These are phyloP conservation scores for Dolichallabes microphthalmus DNA, from an alignment of 2,113 vertebrate species.

Conservation along the genomic window DNA sequence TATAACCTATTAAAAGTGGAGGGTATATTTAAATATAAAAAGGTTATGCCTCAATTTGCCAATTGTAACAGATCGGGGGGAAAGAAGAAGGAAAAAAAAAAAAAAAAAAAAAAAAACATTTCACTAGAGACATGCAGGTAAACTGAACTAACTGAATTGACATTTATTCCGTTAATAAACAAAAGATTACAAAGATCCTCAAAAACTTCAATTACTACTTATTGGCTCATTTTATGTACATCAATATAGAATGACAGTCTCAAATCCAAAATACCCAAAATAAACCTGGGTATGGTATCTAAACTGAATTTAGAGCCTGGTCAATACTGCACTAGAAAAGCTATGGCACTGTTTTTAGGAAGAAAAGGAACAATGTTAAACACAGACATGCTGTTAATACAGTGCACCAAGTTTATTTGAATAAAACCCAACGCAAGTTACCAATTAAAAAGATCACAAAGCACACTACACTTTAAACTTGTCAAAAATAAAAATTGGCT, in stretches of 20 bases:
- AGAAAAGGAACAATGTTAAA: not conserved
- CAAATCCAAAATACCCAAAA: not conserved
- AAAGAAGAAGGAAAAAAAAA: no score
- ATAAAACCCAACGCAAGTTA: conserved; percentile 59
- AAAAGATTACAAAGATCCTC: no score
- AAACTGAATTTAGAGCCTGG: not conserved
- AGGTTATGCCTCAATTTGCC: no score
- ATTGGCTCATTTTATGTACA: no score
- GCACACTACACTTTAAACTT: conserved; percentile 58
- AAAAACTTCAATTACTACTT: no score
- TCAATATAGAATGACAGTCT: not conserved
- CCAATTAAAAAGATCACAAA: conserved; percentile 51
- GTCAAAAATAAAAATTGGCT: conserved; percentile 64
- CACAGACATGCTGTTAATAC: not conserved
- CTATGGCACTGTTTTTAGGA: not conserved
- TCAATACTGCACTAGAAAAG: not conserved
- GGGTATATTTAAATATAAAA: no score
- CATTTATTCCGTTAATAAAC: no score
- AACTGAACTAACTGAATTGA: no score
- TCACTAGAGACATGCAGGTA: no score
- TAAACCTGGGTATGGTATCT: not conserved
- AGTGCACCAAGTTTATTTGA: conserved; percentile 66
- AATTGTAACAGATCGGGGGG: no score
- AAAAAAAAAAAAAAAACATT: no score
- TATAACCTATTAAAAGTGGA: no score